These are phyloP conservation scores for Tanypteryx hageni DNA, from an alignment of 2,888 invertebrate species.

Conservation along the genomic window DNA sequence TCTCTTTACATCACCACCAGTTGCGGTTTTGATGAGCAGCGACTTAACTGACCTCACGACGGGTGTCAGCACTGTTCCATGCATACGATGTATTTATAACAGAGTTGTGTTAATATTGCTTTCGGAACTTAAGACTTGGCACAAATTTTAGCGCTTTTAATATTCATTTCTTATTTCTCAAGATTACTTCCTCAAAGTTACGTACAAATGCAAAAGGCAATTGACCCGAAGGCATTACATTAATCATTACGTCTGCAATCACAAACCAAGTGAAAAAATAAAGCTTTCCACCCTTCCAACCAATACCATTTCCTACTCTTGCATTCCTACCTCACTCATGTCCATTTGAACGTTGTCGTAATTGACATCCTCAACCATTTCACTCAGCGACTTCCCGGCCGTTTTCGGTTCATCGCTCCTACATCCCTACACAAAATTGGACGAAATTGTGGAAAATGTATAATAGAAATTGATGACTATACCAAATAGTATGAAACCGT, in stretches of 20 bases:
- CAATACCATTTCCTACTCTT: slow-evolving; percentile 48
- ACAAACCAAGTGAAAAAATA: slow-evolving; percentile 57
- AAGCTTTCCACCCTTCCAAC: slow-evolving; percentile 56
- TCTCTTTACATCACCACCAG: slow-evolving; percentile 62
- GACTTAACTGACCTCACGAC: slow-evolving; percentile 63
- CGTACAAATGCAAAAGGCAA: slow-evolving; percentile 29
- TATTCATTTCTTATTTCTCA: slow-evolving; percentile 39
- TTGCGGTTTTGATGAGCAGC: slow-evolving; percentile 62
- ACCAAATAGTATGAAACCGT: background rate
- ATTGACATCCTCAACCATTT: slow-evolving; percentile 79
- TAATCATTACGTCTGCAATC: slow-evolving; percentile 35
- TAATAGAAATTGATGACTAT: too few species aligned
- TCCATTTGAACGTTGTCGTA: slow-evolving; percentile 89
- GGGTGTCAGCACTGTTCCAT: slow-evolving; percentile 63
- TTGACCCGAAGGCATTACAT: slow-evolving; percentile 36
- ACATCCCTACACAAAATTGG: slow-evolving; percentile 51
- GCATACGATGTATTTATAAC: slow-evolving; percentile 64
- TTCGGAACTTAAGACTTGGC: slow-evolving; percentile 60
- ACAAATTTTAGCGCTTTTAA: slow-evolving; percentile 63
- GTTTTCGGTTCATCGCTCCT: slow-evolving; percentile 70
- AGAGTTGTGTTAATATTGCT: slow-evolving; percentile 65
- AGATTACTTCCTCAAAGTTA: slow-evolving; percentile 36
- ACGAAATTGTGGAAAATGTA: background rate
- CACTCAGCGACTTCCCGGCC: slow-evolving; percentile 72
- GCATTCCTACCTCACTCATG: slow-evolving; percentile 80